Evolutionary conservation across 2,113 vertebrate genomes (phyloP), one percentile per base, ranked within the genome.

Genomic region (Perca flavescens): DNA sequence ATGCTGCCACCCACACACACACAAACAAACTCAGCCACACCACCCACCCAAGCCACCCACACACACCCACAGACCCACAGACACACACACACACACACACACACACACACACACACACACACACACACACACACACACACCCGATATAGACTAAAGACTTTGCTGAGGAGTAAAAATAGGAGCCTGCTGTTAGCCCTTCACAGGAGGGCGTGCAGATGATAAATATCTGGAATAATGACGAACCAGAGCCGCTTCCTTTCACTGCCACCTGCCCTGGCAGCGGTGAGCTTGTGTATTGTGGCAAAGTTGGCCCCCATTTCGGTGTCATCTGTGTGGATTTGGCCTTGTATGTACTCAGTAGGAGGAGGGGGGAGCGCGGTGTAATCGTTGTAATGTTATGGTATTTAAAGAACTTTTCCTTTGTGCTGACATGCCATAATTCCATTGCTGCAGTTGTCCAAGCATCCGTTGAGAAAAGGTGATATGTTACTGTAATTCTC

Each of bases 241-340:
- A 73, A 75, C 31, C 40, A 21, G 60, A 81, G 79, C 17, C 13
- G 19, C 65, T 83, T 80, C 77, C 65, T 83, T 40, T 79, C 16
- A 65, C 66, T 77, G 66, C 75, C 82, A 89, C 91, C 91, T 91
- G 86, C 84, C 62, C 57, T 3, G 50, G 46, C 64, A 58, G 53
- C 17, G 53, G 80, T 46, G 74, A 53, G 67, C 62, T 43, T 25
- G 63, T 34, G 46, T 21, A 67, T 61, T n/a, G 82, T 72, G 73
- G 84, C 62, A 46, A 79, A 84, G 64, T 25, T 88, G 91, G 91
- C 87, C 92, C 91, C 90, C 81, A 92, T 91, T 88, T 85, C 74
- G 56, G 36, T 70, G 67, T 72, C 19, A 56, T 80, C 80, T 52
- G 21, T 1, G 70, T 85, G 86, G 88, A 87, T 89, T 79, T 85